Evolutionary conservation across 2,888 invertebrate genomes (phyloP).

Genomic region (Laspeyria flexula): DNA sequence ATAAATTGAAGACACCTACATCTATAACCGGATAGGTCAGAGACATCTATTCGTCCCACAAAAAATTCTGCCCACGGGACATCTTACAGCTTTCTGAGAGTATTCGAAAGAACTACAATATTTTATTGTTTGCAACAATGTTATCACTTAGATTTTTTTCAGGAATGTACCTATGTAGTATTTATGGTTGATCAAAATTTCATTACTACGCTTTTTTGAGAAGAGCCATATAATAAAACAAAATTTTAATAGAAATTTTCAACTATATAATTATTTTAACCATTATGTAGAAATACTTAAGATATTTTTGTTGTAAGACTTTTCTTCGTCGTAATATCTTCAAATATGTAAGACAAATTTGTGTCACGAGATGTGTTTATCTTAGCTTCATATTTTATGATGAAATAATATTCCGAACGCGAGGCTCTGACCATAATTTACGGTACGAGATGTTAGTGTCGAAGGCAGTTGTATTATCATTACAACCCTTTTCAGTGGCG

Average conservation of each 20-base stretch:
- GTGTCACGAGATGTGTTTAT: not conserved
- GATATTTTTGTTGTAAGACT: no score
- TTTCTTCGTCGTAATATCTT: not conserved
- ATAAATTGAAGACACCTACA: slow-evolving; percentile 51
- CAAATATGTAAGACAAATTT: not conserved
- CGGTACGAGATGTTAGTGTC: slow-evolving; percentile 15
- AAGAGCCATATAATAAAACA: no score
- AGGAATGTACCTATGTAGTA: not conserved
- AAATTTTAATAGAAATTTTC: no score
- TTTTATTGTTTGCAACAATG: slow-evolving; percentile 22
- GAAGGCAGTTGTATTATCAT: slow-evolving; percentile 35
- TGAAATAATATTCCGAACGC: not conserved
- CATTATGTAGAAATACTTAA: no score
- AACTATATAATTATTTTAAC: no score
- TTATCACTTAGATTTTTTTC: not conserved
- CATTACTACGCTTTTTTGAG: no score
- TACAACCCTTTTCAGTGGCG: slow-evolving; percentile 36
- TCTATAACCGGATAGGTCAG: slow-evolving; percentile 40
- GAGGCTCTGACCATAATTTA: slow-evolving; percentile 3
- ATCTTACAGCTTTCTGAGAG: slow-evolving; percentile 39
- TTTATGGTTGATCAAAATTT: no score
- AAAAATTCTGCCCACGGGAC: slow-evolving; percentile 49
- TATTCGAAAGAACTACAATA: slow-evolving; percentile 39
- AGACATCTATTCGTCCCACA: slow-evolving; percentile 45
- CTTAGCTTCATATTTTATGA: not conserved